These are phyloP conservation scores for Sphaerodactylus townsendi DNA, from an alignment of 2,113 vertebrate genomes.

Conservation along the genomic window DNA sequence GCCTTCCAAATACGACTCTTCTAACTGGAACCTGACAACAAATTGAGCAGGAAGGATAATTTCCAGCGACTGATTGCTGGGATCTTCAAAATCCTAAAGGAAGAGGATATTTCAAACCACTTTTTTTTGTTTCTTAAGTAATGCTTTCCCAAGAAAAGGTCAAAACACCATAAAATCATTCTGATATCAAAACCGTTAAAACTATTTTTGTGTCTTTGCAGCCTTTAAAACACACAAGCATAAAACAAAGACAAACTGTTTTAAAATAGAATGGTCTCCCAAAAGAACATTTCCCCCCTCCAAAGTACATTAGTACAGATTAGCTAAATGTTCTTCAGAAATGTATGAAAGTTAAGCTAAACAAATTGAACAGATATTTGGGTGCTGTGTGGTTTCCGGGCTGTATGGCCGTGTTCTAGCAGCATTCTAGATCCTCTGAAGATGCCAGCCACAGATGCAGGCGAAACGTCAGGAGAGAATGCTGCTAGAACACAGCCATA, in stretches of 20 bases:
- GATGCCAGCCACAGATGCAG: no score
- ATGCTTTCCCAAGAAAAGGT: slow-evolving; percentile 53
- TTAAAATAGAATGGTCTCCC: not conserved
- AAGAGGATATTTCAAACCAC: slow-evolving; percentile 15
- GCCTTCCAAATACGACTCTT: slow-evolving; percentile 39
- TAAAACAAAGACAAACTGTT: not conserved
- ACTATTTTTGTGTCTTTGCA: slow-evolving; percentile 26
- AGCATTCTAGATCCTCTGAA: no score
- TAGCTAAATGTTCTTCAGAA: slow-evolving; percentile 5
- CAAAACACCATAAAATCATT: slow-evolving; percentile 64
- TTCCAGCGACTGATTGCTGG: slow-evolving; percentile 41
- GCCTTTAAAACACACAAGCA: not conserved
- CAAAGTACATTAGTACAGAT: slow-evolving; percentile 13
- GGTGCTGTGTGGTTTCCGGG: no score
- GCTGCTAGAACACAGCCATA: no score
- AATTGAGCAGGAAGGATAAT: slow-evolving; percentile 27
- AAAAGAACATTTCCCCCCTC: slow-evolving; percentile 23
- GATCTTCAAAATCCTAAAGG: slow-evolving; percentile 47
- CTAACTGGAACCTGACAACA: slow-evolving; percentile 36
- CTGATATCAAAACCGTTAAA: slow-evolving; percentile 48
- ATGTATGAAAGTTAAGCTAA: not conserved
- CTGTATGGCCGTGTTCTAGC: no score
- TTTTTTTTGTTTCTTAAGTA: slow-evolving; percentile 38
- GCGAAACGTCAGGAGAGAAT: no score
- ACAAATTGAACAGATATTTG: slow-evolving; percentile 1